These are phyloP conservation scores for Scarus forsteni DNA, from an alignment of 2,797 vertebrate species.

Conservation along the genomic window DNA sequence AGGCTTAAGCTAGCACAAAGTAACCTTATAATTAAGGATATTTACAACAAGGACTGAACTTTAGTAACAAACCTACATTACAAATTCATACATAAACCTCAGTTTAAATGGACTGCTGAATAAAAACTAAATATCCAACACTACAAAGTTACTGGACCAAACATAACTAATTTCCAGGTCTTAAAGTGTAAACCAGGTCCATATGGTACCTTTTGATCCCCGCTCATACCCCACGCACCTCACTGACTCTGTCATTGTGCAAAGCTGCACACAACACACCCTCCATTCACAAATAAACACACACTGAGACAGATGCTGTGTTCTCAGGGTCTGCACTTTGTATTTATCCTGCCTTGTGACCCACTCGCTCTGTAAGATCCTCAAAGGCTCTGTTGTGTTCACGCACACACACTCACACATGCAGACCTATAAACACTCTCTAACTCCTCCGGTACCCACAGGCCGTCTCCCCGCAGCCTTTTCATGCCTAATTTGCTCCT, in stretches of 20 bases:
- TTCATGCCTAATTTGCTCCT: slow-evolving; percentile 74
- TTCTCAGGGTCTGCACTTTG: slow-evolving; percentile 57
- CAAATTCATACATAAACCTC: too few species aligned
- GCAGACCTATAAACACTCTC: slow-evolving; percentile 48
- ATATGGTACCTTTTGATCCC: slow-evolving; percentile 16
- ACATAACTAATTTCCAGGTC: too few species aligned
- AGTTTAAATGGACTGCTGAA: too few species aligned
- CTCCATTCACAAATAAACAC: slow-evolving; percentile 18
- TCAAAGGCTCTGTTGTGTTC: slow-evolving; percentile 71
- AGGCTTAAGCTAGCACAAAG: too few species aligned
- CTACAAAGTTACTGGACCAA: too few species aligned
- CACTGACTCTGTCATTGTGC: slow-evolving; percentile 16
- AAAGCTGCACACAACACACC: neutral
- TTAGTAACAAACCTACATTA: too few species aligned
- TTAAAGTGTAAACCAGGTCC: too few species aligned
- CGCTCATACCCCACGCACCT: slow-evolving; percentile 43
- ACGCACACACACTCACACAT: slow-evolving; percentile 25
- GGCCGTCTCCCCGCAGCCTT: slow-evolving; percentile 39
- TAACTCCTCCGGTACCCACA: slow-evolving; percentile 46
- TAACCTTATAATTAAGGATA: too few species aligned
- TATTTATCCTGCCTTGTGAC: slow-evolving; percentile 73
- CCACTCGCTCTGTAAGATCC: slow-evolving; percentile 56
- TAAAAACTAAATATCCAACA: too few species aligned
- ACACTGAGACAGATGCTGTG: slow-evolving; percentile 51
- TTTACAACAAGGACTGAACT: too few species aligned